Evolutionary conservation across 2,797 vertebrate genomes (phyloP), one percentile per base, ranked within the genome.

Genomic region (Chelon labrosus): DNA sequence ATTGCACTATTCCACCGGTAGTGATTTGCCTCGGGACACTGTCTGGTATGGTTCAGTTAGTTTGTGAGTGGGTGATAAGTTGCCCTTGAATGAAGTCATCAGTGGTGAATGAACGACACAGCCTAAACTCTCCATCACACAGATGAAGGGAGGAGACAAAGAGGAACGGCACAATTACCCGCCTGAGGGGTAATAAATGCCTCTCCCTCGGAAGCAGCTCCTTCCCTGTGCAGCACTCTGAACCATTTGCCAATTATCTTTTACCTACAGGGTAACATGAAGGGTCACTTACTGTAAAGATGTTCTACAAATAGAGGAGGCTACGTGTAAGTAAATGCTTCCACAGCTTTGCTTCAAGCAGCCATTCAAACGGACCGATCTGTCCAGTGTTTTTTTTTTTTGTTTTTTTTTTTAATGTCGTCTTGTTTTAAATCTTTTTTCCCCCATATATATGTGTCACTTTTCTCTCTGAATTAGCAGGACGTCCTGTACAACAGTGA

Each of bases 61-160:
- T 85, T 89, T 89, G 89, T 90, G 93, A 95, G 93, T 92, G 93
- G 94, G 92, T 94, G 95, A 94, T 94, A 93, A 94, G 93, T 92
- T 89, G 83, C 87, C 93, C 93, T 94, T 93, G 93, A 92, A 93
- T 93, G 91, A 93, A 93, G 91, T 92, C 92, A 93, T 93, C 92
- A 92, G 92, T 78, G 86, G 90, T 62, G 84, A 91, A 94, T 94
- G 91, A 94, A 88, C 82, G 89, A 90, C 89, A 75, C 79, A 74
- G 90, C 78, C 89, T 64, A 83, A 88, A 91, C 90, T 94, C 94
- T 95, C 93, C 89, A 94, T 94, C 94, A 94, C 89, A 78, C 88
- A 92, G 87, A 94, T 94, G 93, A 94, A 75, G 87, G 92, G 85
- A 92, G 91, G 90, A 89, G 93, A 94, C 90, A 91, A 91, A 89